Conservation (phyloP, 2,113 vertebrate genomes). For the Vidua chalybeata region DNA sequence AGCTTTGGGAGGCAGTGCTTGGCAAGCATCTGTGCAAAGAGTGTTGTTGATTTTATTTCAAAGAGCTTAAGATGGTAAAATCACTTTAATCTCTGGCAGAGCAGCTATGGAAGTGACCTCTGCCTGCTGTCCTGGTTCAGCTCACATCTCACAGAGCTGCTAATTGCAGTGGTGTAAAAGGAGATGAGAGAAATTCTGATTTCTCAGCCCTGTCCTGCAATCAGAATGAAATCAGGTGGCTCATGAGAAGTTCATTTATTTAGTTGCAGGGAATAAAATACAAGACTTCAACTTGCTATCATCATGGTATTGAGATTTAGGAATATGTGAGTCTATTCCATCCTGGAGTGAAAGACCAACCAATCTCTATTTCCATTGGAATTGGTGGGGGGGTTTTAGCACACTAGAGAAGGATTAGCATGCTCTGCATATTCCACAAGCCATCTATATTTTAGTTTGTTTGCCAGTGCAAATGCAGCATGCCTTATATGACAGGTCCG, state of each 20-base stretch:
- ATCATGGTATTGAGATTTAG: neutral
- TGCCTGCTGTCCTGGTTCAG: neutral
- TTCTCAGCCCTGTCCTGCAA: neutral
- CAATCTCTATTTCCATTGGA: neutral
- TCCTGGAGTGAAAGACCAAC: neutral
- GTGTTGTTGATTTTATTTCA: constrained; percentile 30
- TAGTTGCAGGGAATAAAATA: neutral
- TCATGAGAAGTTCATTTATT: neutral
- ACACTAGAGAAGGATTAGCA: neutral
- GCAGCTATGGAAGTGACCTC: neutral
- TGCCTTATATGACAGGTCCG: neutral
- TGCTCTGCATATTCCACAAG: neutral
- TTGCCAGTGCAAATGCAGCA: neutral
- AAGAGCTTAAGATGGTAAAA: constrained; percentile 16
- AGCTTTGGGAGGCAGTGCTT: neutral
- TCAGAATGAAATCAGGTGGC: neutral
- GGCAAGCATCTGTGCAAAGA: neutral
- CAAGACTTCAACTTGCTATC: neutral
- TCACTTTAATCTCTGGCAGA: constrained; percentile 6
- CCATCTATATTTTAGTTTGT: neutral
- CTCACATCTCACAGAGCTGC: neutral
- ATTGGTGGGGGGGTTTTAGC: neutral
- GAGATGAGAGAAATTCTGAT: neutral
- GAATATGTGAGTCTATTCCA: neutral
- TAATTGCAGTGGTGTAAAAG: neutral